phyloP scores from a whole-genome alignment of 1,140 invertebrate genomes.

The Atta texana region DNA sequence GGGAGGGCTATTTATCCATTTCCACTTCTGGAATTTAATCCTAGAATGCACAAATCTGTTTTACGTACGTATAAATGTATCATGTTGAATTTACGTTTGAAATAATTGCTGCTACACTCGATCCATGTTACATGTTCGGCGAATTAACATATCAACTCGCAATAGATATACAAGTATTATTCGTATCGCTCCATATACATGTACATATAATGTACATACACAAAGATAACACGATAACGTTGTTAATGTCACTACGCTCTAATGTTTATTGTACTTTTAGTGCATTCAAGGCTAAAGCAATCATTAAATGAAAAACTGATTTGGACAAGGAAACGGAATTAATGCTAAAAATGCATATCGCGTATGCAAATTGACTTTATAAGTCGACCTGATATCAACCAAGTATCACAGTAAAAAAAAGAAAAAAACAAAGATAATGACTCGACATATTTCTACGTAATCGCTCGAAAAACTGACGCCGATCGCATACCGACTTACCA shows the following conservation, averaged over 20 bases:
- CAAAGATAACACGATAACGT: conserved; percentile 9
- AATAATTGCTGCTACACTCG: neutral
- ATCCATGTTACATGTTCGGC: neutral
- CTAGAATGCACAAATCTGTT: conserved; percentile 16
- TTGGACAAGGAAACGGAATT: neutral
- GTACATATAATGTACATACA: too few species aligned
- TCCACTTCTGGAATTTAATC: conserved; percentile 49
- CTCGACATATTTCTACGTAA: conserved; percentile 60
- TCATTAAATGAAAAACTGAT: conserved; percentile 28
- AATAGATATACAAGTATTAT: conserved; percentile 1
- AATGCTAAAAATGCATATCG: conserved; percentile 4
- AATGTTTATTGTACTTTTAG: conserved; percentile 42
- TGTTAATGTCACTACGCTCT: neutral
- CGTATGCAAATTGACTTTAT: conserved; percentile 35
- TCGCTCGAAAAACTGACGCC: conserved; percentile 61
- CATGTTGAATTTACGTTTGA: conserved; percentile 34
- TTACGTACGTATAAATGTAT: conserved; percentile 9
- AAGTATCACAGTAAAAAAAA: neutral
- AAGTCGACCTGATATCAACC: neutral
- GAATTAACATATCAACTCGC: conserved; percentile 33
- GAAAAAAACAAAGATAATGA: conserved; percentile 18
- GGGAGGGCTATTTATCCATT: conserved; percentile 42
- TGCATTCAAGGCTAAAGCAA: neutral
- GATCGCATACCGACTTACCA: conserved; percentile 65
- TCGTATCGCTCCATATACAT: conserved; percentile 21